Percentiles rank a stretch among this genome's conserved stretches.
phyloP scores from a whole-genome alignment of 2,113 vertebrate genomes.

The Larimichthys crocea region DNA sequence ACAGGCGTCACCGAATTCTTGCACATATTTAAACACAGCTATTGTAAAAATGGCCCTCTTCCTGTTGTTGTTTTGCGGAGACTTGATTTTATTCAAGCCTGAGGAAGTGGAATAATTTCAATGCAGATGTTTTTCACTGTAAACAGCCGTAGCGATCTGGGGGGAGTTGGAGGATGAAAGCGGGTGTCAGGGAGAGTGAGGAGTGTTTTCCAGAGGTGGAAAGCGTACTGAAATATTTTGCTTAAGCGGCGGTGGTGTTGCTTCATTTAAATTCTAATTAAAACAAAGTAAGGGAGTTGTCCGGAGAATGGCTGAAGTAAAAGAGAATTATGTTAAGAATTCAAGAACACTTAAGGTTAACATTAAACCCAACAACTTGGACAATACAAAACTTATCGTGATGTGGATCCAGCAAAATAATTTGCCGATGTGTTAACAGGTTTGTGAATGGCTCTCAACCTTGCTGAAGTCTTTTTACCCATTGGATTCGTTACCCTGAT shows the following conservation, averaged over 20 bases:
- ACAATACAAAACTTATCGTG: neutral
- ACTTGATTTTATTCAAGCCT: conserved; percentile 85
- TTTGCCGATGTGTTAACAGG: neutral
- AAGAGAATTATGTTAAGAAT: neutral
- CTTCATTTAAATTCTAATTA: conserved; percentile 55
- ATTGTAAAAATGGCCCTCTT: conserved; percentile 86
- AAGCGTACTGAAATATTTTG: conserved; percentile 51
- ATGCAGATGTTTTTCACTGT: conserved; percentile 88
- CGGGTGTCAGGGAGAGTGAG: conserved; percentile 45
- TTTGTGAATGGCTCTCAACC: neutral
- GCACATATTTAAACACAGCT: conserved; percentile 81
- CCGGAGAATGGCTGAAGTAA: neutral
- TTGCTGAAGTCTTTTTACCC: neutral
- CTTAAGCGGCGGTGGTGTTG: neutral
- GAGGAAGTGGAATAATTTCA: conserved; percentile 87
- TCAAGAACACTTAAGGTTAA: neutral
- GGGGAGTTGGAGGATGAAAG: conserved; percentile 63
- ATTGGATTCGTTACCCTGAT: neutral
- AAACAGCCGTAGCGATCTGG: conserved; percentile 78
- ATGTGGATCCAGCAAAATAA: neutral
- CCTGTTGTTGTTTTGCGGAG: conserved; percentile 86
- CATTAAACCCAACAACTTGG: conserved; percentile 2
- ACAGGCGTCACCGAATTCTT: conserved; percentile 72
- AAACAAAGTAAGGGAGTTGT: conserved; percentile 8
- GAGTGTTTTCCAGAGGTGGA: conserved; percentile 69